Evolutionary conservation across 2,113 vertebrate species (phyloP).

Genomic region (Myiozetetes cayanensis): DNA sequence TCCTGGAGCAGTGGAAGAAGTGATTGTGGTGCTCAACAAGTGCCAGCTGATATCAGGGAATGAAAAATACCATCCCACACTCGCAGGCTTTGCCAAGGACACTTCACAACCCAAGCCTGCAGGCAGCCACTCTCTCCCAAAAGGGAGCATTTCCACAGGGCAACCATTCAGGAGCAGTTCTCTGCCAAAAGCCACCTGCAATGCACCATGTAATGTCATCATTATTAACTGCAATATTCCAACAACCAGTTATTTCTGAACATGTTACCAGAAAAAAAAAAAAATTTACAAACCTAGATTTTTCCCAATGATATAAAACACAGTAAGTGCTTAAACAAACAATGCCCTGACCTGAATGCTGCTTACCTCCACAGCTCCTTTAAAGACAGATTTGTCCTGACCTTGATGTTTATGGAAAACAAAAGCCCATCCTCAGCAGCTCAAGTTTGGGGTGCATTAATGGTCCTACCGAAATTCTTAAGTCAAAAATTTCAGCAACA

Average conservation of each 20-base stretch:
- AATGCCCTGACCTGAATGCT: fast-evolving
- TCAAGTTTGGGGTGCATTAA: background rate
- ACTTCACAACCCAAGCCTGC: background rate
- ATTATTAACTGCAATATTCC: background rate
- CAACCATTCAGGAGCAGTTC: background rate
- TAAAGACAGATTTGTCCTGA: background rate
- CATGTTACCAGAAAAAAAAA: background rate
- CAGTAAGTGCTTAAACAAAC: background rate
- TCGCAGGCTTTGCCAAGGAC: background rate
- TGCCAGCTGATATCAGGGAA: background rate
- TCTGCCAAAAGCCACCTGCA: background rate
- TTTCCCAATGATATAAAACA: background rate
- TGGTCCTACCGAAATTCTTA: background rate
- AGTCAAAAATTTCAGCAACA: background rate
- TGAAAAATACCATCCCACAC: background rate
- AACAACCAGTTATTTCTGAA: background rate
- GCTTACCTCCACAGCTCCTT: background rate
- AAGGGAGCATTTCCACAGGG: background rate
- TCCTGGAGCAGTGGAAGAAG: background rate
- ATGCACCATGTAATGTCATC: background rate
- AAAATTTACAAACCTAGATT: background rate
- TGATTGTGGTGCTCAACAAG: background rate
- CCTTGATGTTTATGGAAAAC: background rate
- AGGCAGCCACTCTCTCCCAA: background rate
- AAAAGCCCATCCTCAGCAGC: background rate